Evolutionary conservation across 2,113 vertebrate species (phyloP).

Genomic region (Cryptotis parvus): DNA sequence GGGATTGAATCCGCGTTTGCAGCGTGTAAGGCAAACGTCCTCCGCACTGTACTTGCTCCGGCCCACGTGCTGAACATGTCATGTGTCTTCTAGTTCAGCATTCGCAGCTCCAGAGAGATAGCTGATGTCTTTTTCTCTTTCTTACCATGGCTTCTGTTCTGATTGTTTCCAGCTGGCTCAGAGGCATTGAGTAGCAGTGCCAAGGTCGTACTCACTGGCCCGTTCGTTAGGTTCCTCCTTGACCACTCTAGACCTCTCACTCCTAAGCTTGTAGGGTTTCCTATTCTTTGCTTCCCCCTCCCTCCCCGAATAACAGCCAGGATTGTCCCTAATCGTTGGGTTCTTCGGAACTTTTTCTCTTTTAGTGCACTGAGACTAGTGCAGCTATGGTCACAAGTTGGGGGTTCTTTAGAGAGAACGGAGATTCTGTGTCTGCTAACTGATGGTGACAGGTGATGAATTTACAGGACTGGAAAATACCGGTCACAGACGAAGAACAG

Average conservation of each 20-base stretch:
- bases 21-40: too few species aligned
- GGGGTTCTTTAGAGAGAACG: background rate
- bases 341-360: background rate
- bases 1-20: too few species aligned
- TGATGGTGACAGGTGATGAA: background rate
- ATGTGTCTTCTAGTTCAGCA: background rate
- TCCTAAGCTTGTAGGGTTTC: background rate
- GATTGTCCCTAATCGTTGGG: background rate
- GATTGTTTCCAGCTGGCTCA: background rate
- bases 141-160: background rate
- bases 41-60: too few species aligned
- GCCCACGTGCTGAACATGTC: background rate
- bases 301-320: background rate
- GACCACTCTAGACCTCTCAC: background rate
- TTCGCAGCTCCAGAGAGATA: background rate
- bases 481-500: conserved; percentile 90
- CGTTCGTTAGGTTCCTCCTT: conserved; percentile 1
- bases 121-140: background rate
- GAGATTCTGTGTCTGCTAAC: background rate
- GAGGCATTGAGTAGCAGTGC: background rate
- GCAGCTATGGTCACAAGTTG: background rate
- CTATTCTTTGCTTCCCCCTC: background rate
- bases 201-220: background rate
- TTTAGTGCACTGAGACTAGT: background rate
- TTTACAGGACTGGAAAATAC: conserved; percentile 90